Evolutionary conservation across 1,140 invertebrate species (phyloP).

Genomic region (Lycorma delicatula): DNA sequence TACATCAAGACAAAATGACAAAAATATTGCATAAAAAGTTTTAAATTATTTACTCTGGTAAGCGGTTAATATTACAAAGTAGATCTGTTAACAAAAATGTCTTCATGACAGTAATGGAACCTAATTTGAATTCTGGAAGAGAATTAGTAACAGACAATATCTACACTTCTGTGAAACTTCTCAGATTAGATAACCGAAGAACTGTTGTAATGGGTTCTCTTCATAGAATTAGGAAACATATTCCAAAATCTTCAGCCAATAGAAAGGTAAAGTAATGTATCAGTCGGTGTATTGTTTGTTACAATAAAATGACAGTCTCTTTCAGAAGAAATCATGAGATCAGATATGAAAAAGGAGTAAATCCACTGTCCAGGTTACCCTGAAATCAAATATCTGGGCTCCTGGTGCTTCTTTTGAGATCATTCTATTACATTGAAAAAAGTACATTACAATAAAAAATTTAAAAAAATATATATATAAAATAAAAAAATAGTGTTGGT

Average conservation of each 20-base stretch:
- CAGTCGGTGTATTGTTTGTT: no score
- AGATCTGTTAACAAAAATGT: constrained; percentile 4
- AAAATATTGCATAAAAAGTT: constrained; percentile 33
- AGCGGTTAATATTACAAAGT: constrained; percentile 2
- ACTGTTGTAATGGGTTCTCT: constrained; percentile 41
- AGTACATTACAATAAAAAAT: no score
- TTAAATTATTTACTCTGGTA: constrained; percentile 27
- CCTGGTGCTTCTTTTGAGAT: no score
- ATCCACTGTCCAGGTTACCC: no score
- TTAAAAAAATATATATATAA: no score
- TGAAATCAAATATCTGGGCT: no score
- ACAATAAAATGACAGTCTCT: no score
- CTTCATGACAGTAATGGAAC: constrained; percentile 13
- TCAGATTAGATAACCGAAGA: constrained; percentile 36
- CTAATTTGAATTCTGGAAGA: constrained; percentile 11
- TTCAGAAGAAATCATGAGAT: no score
- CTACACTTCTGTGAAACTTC: constrained; percentile 37
- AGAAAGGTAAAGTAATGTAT: no score
- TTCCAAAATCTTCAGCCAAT: constrained; percentile 34
- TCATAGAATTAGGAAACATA: constrained; percentile 33
- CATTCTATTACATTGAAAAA: no score
- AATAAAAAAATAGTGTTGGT: no score
- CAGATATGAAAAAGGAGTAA: no score
- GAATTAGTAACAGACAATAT: constrained; percentile 25
- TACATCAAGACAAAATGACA: constrained; percentile 32